Evolutionary conservation across 2,113 vertebrate species (phyloP), one percentile per base, ranked within the genome.

Genomic region (Neopipo cinnamomea): DNA sequence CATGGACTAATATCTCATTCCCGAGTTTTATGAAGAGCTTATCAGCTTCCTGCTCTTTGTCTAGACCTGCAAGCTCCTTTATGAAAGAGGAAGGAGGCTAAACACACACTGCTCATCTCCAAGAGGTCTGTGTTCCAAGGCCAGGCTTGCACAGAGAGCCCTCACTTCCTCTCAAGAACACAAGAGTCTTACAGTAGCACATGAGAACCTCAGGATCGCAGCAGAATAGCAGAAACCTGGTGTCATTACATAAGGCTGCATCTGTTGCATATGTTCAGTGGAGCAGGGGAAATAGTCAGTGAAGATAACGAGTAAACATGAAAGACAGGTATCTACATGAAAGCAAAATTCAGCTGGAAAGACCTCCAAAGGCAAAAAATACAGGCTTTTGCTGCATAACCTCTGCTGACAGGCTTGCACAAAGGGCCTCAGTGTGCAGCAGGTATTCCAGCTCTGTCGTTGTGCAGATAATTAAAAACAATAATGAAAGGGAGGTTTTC

Each of bases 391-490:
- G 35, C 84, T 56, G 80, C 52, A 27, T 0, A 52, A 62, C 55
- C 42, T 81, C 75, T 70, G 75, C 68, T 83, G 68, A 66, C 44
- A 41, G 79, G 75, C n/a, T 81, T 4, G 3, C 68, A 92, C 88
- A 92, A 95, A 94, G 65, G 86, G 62, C 37, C 73, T 71, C 65
- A 35, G 76, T 18, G n/a, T 93, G 91, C 76, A 66, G 86, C 91
- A 94, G 93, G 70, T 93, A 91, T 88, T 94, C 73, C 76, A 86
- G 85, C 66, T 72, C 85, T 73, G 80, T 21, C 19, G 4, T 50
- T 58, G 84, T 46, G 77, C 70, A 89, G 83, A 92, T 92, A 92
- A 94, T 92, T 96, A 92, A 95, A 93, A 96, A 83, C 90, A 96
- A 85, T 83, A 89, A 91, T 61, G 91, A 94, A 89, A 90, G 74